phyloP scores from a whole-genome alignment of 2,797 vertebrate species.

The Discoglossus pictus region DNA sequence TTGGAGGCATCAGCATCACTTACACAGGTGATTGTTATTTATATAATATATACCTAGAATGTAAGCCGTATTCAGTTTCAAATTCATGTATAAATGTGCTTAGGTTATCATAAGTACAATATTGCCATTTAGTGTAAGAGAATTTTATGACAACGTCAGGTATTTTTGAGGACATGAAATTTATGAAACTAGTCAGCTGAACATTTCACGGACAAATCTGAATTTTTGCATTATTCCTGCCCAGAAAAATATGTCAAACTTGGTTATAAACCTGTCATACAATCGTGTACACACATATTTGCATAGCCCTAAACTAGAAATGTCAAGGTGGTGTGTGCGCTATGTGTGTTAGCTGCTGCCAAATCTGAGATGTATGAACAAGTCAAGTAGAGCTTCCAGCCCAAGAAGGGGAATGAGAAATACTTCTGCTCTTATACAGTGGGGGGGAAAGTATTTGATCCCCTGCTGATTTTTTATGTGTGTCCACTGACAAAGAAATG shows the following conservation, averaged over 20 bases:
- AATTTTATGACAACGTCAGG: neutral
- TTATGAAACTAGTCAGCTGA: constrained; percentile 5
- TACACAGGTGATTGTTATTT: too few species aligned
- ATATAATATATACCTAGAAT: neutral
- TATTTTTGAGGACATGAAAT: constrained; percentile 3
- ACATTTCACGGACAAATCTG: neutral
- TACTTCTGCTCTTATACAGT: too few species aligned
- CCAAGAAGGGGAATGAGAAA: too few species aligned
- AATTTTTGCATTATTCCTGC: neutral
- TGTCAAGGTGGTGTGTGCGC: constrained; percentile 2
- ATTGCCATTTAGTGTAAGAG: neutral
- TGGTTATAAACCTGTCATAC: constrained; percentile 11
- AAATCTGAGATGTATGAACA: neutral
- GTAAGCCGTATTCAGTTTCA: too few species aligned
- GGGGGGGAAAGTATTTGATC: too few species aligned
- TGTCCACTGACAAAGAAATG: too few species aligned
- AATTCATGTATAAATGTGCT: neutral
- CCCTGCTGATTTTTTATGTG: too few species aligned
- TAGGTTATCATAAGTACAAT: neutral
- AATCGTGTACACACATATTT: constrained; percentile 2
- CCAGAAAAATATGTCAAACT: constrained; percentile 4
- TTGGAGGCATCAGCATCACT: too few species aligned
- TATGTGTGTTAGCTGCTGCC: neutral
- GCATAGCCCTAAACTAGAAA: constrained; percentile 6
- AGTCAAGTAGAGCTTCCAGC: too few species aligned